Evolutionary conservation across 2,113 vertebrate species (phyloP), one percentile per base, ranked within the genome.

Genomic region (Hemicordylus capensis): DNA sequence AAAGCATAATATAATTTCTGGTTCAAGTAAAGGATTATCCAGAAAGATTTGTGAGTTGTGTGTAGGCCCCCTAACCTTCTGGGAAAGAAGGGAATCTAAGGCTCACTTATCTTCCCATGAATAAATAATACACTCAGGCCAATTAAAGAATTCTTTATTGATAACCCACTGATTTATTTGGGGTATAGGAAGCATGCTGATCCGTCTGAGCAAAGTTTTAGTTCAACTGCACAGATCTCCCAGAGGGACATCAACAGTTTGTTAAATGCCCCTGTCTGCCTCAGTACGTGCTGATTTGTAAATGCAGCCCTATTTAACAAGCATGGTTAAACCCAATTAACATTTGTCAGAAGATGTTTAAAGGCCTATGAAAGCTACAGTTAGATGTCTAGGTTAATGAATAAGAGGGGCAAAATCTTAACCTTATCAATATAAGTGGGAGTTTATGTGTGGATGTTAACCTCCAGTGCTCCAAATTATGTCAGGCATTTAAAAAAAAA

Each of bases 41-140:
- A 80, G 92, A 87, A 93, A 93, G 93, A 95, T 93, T 92, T 95
- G 92, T 87, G 90, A 90, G 83, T 93, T 93, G 84, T 88, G 70
- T 86, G 39, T 87, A 92, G 37, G 84, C 74, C 70, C 58, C 20
- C 54, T 93, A 90, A 90, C 87, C 88, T 93, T 93, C 88, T 93
- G 90, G 82, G 84, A 91, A 92, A 92, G 88, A 76, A 85, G 44
- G 82, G 54, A 56, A 89, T 91, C 88, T 89, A 84, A 90, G 67
- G 59, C 76, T 92, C 78, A 1, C 91, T 93, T 92, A 89, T 86
- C 87, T 90, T 90, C 74, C 64, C 37, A 14, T 89, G 88, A 92
- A 93, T 92, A 92, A 94, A 90, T 91, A 81, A 92, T 90, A 34
- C 3, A 70, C 80, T 87, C 37, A 46, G 89, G 61, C 84, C 86